Percentiles rank a stretch among this genome's conserved stretches.
phyloP scores from a whole-genome alignment of 1,140 invertebrate genomes.

The Vanessa tameamea region DNA sequence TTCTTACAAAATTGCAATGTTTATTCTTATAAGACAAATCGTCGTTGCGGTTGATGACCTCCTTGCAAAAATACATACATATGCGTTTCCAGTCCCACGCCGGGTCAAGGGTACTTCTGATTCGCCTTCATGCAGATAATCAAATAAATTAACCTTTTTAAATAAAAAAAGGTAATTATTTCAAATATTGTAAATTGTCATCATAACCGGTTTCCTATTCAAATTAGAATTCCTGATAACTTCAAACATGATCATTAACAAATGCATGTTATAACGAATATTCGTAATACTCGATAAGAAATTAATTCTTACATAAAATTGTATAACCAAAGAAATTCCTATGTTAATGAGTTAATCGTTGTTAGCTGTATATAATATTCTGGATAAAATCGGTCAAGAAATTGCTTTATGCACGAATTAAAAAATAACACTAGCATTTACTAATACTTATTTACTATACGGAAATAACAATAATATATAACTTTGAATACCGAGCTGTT shows the following conservation, averaged over 20 bases:
- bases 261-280: constrained; percentile 1
- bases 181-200: neutral
- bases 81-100: constrained; percentile 51
- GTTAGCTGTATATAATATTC: neutral
- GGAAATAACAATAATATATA: no score
- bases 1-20: constrained; percentile 4
- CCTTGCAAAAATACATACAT: constrained; percentile 49
- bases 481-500: no score
- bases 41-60: constrained; percentile 55
- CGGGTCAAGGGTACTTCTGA: constrained; percentile 52
- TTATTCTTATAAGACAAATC: constrained; percentile 36
- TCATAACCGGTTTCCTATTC: neutral
- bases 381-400: neutral
- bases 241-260: neutral
- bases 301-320: neutral
- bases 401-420: no score
- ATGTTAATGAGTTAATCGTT: neutral
- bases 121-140: neutral
- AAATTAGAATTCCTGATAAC: neutral
- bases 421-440: no score
- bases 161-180: no score
- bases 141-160: neutral
- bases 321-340: neutral
- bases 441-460: no score
- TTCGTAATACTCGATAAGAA: neutral